Percentiles rank a stretch among this genome's conserved stretches.
These are phyloP conservation scores for Rhinolophus ferrumequinum DNA, from an alignment of 2,113 vertebrate genomes.

Conservation along the genomic window DNA sequence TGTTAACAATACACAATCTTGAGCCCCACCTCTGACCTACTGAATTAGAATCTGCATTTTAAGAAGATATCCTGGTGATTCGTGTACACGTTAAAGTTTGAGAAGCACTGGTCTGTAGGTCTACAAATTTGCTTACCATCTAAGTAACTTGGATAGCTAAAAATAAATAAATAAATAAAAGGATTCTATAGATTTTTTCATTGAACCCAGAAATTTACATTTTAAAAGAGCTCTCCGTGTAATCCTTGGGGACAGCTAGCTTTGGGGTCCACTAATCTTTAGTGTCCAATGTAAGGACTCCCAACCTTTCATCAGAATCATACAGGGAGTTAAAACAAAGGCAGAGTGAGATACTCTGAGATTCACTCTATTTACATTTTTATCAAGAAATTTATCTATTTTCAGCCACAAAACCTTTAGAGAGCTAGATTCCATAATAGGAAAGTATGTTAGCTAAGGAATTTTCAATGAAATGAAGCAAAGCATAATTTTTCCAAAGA, in stretches of 20 bases:
- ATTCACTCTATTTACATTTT: constrained; percentile 34
- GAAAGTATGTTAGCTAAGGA: constrained; percentile 52
- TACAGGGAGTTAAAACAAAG: background rate
- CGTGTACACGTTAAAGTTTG: background rate
- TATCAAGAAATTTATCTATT: constrained; percentile 49
- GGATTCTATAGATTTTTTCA: background rate
- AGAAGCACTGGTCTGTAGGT: background rate
- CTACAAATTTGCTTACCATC: background rate
- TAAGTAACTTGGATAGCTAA: background rate
- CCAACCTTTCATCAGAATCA: background rate
- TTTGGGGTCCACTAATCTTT: background rate
- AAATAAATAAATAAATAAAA: background rate
- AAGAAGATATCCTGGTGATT: background rate
- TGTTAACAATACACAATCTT: background rate
- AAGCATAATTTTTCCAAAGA: constrained; percentile 63
- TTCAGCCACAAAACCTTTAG: constrained; percentile 47
- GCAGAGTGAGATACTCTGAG: background rate
- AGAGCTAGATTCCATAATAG: constrained; percentile 56
- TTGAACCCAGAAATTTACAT: background rate
- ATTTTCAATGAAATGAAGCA: constrained; percentile 65
- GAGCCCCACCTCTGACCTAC: background rate
- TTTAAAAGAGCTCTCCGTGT: background rate
- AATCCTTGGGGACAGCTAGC: background rate
- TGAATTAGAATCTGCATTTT: background rate
- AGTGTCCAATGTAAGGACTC: background rate